Evolutionary conservation across 1,140 invertebrate genomes (phyloP).

Genomic region (Drosophila tani): DNA sequence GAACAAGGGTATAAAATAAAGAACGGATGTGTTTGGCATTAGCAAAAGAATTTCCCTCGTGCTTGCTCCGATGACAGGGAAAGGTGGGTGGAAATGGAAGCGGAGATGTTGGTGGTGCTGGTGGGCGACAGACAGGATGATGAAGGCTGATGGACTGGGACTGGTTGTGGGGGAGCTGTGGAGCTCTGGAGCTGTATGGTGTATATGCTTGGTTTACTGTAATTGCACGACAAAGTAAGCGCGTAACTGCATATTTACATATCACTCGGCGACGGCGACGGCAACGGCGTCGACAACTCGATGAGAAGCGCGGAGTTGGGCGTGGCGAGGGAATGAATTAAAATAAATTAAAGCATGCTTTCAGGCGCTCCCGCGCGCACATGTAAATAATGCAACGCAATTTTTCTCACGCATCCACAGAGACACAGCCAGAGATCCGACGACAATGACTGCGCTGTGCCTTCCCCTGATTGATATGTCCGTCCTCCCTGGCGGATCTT

Average conservation of each 20-base stretch:
- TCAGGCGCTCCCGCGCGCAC: slow-evolving; percentile 66
- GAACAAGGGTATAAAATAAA: slow-evolving; percentile 65
- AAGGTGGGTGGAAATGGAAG: neutral
- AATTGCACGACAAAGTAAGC: slow-evolving; percentile 82
- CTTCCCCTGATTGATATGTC: slow-evolving; percentile 73
- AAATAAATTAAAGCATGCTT: slow-evolving; percentile 84
- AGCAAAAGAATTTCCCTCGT: slow-evolving; percentile 70
- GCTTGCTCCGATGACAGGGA: slow-evolving; percentile 49
- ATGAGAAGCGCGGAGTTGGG: slow-evolving; percentile 3
- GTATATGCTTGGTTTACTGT: slow-evolving; percentile 63
- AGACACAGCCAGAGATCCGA: slow-evolving; percentile 4
- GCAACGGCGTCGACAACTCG: slow-evolving; percentile 18
- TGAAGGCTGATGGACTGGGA: slow-evolving; percentile 4
- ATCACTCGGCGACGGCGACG: slow-evolving; percentile 63
- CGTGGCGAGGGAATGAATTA: slow-evolving; percentile 68
- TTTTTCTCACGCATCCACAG: slow-evolving; percentile 67
- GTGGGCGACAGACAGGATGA: slow-evolving; percentile 1
- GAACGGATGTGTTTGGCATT: slow-evolving; percentile 80
- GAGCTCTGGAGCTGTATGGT: slow-evolving; percentile 12
- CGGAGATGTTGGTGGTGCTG: neutral
- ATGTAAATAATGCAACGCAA: slow-evolving; percentile 80
- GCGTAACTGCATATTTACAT: slow-evolving; percentile 83
- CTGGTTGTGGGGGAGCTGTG: neutral
- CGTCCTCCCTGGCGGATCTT: slow-evolving; percentile 55
- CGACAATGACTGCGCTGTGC: slow-evolving; percentile 32